phyloP scores from a whole-genome alignment of 2,888 invertebrate genomes.

The Himalopsyche anomala region DNA sequence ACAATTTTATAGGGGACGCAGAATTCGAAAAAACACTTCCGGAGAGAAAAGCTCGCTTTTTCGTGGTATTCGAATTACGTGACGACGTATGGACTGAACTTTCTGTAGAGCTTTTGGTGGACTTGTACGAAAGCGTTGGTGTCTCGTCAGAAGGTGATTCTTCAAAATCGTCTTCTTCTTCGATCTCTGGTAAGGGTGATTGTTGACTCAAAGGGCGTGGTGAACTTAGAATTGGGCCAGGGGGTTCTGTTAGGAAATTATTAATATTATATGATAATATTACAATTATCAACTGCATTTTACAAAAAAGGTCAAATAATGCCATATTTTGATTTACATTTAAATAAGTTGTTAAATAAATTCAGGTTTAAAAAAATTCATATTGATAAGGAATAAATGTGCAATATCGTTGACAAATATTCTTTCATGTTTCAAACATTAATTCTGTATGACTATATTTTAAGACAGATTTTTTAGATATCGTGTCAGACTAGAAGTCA shows the following conservation, averaged over 20 bases:
- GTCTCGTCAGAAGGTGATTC: slow-evolving; percentile 76
- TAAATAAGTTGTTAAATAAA: no score
- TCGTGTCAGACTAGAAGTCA: no score
- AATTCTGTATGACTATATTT: no score
- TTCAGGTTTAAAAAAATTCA: no score
- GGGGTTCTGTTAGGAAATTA: slow-evolving; percentile 70
- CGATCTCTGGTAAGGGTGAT: slow-evolving; percentile 87
- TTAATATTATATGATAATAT: not conserved
- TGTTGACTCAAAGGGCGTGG: slow-evolving; percentile 81
- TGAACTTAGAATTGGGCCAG: slow-evolving; percentile 76
- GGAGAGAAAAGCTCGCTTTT: slow-evolving; percentile 66
- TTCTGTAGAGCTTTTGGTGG: slow-evolving; percentile 76
- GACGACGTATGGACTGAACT: slow-evolving; percentile 75
- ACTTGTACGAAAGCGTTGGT: slow-evolving; percentile 75
- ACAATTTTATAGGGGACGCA: slow-evolving; percentile 79
- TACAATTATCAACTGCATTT: not conserved
- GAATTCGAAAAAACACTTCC: slow-evolving; percentile 74
- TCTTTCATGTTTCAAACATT: no score
- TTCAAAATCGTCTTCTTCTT: slow-evolving; percentile 86
- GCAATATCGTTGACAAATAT: no score
- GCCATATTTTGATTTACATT: no score
- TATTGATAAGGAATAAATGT: no score
- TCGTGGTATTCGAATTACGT: slow-evolving; percentile 70
- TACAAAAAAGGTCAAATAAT: no score
- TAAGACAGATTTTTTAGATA: no score